phyloP scores from a whole-genome alignment of 2,888 invertebrate genomes.

The Limnephilus lunatus region DNA sequence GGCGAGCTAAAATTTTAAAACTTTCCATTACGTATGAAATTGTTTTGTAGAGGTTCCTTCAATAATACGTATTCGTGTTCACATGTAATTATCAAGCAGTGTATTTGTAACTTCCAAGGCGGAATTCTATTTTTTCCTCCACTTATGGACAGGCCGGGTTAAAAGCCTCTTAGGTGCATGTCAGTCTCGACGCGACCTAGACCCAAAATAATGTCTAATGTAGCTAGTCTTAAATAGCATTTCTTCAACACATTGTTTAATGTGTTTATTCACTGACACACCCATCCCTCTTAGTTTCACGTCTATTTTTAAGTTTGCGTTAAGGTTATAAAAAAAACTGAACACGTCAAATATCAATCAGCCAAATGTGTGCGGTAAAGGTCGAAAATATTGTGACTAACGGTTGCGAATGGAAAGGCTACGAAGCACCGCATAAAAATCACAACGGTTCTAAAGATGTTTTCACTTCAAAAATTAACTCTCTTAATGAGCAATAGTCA shows the following conservation, averaged over 20 bases:
- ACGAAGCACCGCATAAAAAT: too few relatives aligned
- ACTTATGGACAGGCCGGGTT: slow-evolving; percentile 17
- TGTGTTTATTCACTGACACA: too few relatives aligned
- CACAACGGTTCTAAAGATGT: too few relatives aligned
- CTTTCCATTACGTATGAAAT: slow-evolving; percentile 8
- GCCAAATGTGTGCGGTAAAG: too few relatives aligned
- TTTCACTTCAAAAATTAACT: background rate
- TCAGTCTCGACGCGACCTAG: background rate
- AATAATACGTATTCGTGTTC: background rate
- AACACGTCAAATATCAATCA: too few relatives aligned
- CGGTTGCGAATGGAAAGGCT: too few relatives aligned
- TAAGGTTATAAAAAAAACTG: too few relatives aligned
- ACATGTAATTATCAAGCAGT: background rate
- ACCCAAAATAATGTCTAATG: slow-evolving; percentile 3
- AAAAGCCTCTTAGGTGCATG: slow-evolving; percentile 3
- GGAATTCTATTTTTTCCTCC: slow-evolving; percentile 2
- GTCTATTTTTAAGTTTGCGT: too few relatives aligned
- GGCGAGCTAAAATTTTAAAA: background rate
- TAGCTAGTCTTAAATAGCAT: too few relatives aligned
- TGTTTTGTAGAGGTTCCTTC: background rate
- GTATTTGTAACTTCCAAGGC: background rate
- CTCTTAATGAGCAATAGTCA: background rate
- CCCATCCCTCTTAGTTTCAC: too few relatives aligned
- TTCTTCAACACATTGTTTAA: too few relatives aligned
- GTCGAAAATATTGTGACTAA: too few relatives aligned